These are phyloP conservation scores for Umimayanthus kanabou DNA, from an alignment of 92 coral and sea anemone genomes.

Conservation along the genomic window DNA sequence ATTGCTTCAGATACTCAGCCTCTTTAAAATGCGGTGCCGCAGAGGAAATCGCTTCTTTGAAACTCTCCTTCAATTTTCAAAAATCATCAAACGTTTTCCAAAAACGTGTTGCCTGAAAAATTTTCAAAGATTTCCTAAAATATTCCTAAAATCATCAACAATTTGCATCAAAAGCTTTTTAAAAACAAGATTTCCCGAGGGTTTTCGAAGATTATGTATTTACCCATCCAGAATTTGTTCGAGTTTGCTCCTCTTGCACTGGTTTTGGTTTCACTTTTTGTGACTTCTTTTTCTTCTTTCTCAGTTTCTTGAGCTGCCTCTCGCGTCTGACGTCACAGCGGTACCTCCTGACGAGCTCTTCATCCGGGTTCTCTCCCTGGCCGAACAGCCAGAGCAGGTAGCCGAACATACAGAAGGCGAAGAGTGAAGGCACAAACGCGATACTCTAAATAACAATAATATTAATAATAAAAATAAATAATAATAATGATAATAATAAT, in stretches of 20 bases:
- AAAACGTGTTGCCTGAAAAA: no score
- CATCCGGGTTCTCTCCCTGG: constrained; percentile 87
- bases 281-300: constrained; percentile 45
- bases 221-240: constrained; percentile 39
- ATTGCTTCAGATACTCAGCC: no score
- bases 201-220: not conserved
- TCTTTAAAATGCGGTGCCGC: no score
- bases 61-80: no score
- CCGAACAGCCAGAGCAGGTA: constrained; percentile 85
- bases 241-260: not conserved
- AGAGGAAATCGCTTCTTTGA: no score
- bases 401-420: constrained; percentile 77
- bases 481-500: not conserved
- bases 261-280: constrained; percentile 44
- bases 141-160: no score
- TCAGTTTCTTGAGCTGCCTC: constrained; percentile 64
- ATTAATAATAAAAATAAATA: no score
- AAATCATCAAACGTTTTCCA: no score
- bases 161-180: no score
- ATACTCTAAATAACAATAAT: constrained; percentile 20
- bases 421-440: constrained; percentile 80
- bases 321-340: constrained; percentile 69
- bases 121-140: no score
- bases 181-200: not conserved
- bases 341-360: constrained; percentile 75